Evolutionary conservation across 2,113 vertebrate species (phyloP), one percentile per base, ranked within the genome.

Genomic region (Heterotis niloticus): DNA sequence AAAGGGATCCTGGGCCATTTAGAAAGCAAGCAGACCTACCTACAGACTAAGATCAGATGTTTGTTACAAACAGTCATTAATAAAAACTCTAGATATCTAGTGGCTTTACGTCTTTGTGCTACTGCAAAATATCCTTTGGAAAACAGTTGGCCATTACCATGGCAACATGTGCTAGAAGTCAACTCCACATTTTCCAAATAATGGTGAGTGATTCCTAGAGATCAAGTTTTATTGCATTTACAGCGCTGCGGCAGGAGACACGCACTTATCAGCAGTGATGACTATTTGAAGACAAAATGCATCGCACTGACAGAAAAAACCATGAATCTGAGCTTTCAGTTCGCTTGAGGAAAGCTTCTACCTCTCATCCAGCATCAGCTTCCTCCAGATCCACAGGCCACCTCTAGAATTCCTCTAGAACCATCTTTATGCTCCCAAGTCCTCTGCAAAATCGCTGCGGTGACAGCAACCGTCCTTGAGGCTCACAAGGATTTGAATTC

Each of bases 251-350:
- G 84, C 77, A 62, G 85, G 89, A 87, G 72, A 87, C 86, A 80
- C 77, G 78, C 67, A 62, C 74, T 60, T 62, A 75, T 80, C 83
- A 92, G 89, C 87, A 90, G 91, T 92, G 81, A 79, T 84, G 90
- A 87, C 92, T 90, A 92, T 92, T 92, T 93, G 89, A 76, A 64
- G 75, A 29, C 75, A 64, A 76, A 65, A 89, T 88, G 81, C 24
- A 74, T 17, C 14, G 34, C 7, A 4, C 7, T 44, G 3, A 44
- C 34, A 44, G 3, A 44, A 7, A 2, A 44, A 44, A 44, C 34
- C 34, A 2, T 7, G 3, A 44, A 44, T 44, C 34, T 2, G 34
- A 44, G 34, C 34, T 44, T 7, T 44, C 34, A 44, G 34, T 2
- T 44, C 7, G 3, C 34, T 44, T 7, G 3, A 44, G 3, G 34